These are phyloP conservation scores for Ormia ochracea DNA, from an alignment of 2,888 invertebrate species.

Conservation along the genomic window DNA sequence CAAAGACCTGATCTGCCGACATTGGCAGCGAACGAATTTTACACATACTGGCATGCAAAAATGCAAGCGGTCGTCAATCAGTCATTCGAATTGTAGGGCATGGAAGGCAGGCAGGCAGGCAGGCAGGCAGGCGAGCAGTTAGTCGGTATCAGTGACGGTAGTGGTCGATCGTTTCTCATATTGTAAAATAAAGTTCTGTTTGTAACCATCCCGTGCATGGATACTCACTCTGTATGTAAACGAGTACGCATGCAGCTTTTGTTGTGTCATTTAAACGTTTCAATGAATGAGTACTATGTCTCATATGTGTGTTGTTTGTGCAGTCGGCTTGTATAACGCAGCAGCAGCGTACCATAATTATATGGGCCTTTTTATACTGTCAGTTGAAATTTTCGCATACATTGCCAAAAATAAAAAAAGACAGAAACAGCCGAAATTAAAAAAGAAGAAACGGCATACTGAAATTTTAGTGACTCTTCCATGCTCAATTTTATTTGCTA, in stretches of 20 bases:
- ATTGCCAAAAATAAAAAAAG: constrained; percentile 50
- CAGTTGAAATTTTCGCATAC: constrained; percentile 45
- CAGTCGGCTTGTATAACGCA: constrained; percentile 10
- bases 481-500: constrained; percentile 39
- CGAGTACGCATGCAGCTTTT: constrained; percentile 34
- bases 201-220: constrained; percentile 25
- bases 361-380: constrained; percentile 60
- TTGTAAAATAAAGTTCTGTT: constrained; percentile 18
- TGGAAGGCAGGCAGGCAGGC: not conserved
- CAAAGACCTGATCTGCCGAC: constrained; percentile 32
- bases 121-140: not conserved
- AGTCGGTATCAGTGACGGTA: constrained; percentile 49
- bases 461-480: constrained; percentile 29
- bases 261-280: constrained; percentile 22
- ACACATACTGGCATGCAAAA: not conserved
- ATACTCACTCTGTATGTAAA: constrained; percentile 4
- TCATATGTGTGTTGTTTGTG: constrained; percentile 10
- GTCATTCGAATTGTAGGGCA: constrained; percentile 31
- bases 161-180: constrained; percentile 43
- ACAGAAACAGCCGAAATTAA: constrained; percentile 2
- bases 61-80: constrained; percentile 15
- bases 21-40: constrained; percentile 34
- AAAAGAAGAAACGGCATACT: constrained; percentile 7
- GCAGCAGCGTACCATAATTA: constrained; percentile 49
- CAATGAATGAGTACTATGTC: constrained; percentile 37